phyloP scores from a whole-genome alignment of 2,888 invertebrate genomes.

The Melinopterus prodromus region DNA sequence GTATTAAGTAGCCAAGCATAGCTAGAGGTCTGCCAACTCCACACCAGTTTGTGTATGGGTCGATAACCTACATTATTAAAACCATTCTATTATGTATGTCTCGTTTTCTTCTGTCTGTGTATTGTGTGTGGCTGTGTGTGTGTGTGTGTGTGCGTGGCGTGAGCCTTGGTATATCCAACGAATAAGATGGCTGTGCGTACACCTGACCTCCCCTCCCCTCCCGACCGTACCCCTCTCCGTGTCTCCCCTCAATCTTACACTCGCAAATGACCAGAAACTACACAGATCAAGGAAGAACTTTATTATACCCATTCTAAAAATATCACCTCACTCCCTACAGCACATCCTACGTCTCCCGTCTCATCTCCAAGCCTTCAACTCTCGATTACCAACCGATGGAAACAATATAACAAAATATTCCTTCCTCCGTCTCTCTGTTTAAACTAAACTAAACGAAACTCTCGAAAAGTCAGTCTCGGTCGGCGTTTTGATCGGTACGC shows the following conservation, averaged over 20 bases:
- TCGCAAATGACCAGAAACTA: conserved; percentile 28
- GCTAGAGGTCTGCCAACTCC: conserved; percentile 18
- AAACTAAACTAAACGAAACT: conserved; percentile 32
- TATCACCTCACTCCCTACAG: conserved; percentile 45
- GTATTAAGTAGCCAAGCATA: conserved; percentile 19
- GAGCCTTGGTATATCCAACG: conserved; percentile 8
- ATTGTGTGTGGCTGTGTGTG: conserved; percentile 30
- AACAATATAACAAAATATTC: conserved; percentile 48
- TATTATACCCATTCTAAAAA: conserved; percentile 59
- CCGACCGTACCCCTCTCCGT: conserved; percentile 10
- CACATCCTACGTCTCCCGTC: conserved; percentile 35
- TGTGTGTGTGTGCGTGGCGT: conserved; percentile 32
- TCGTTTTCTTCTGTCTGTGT: conserved; percentile 37
- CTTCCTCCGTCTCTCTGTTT: conserved; percentile 38
- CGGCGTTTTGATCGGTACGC: not conserved
- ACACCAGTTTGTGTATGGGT: conserved; percentile 49
- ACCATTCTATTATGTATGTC: conserved; percentile 58
- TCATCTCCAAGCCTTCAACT: conserved; percentile 28
- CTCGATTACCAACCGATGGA: conserved; percentile 35
- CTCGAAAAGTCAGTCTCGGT: not conserved
- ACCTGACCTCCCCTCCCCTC: conserved; percentile 30
- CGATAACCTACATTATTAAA: conserved; percentile 62
- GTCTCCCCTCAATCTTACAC: not conserved
- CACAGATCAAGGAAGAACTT: conserved; percentile 50
- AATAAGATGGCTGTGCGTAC: conserved; percentile 24